phyloP scores from a whole-genome alignment of 2,888 invertebrate genomes.

The Latrodectus elegans region DNA sequence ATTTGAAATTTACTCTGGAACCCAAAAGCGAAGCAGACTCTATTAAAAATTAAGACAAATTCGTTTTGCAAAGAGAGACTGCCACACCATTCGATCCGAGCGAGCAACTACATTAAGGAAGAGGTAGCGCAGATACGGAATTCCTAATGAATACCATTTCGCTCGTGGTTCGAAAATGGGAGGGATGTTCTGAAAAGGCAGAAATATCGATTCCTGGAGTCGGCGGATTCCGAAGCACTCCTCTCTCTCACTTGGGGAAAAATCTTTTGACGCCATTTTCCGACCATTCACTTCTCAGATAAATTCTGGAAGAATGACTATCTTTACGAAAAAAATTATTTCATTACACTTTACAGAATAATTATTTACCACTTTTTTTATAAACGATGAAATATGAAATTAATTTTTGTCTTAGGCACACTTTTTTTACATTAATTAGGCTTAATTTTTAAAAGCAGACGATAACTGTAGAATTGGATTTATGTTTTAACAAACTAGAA shows the following conservation, averaged over 20 bases:
- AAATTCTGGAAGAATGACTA: no score
- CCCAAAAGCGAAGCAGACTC: neutral
- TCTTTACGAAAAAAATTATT: no score
- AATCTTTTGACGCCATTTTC: conserved; percentile 64
- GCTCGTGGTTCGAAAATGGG: conserved; percentile 31
- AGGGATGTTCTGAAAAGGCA: conserved; percentile 49
- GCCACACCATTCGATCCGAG: neutral
- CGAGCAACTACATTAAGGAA: neutral
- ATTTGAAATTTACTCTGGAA: neutral
- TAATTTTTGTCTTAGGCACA: no score
- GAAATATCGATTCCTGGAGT: conserved; percentile 63
- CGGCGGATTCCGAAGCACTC: conserved; percentile 57
- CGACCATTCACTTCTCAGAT: conserved; percentile 16
- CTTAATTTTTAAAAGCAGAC: no score
- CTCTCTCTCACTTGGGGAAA: conserved; percentile 28
- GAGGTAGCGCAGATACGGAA: conserved; percentile 3
- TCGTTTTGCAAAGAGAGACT: neutral
- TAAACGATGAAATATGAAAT: no score
- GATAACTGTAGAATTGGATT: no score
- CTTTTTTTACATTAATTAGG: no score
- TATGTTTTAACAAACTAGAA: no score
- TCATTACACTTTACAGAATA: no score
- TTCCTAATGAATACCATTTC: conserved; percentile 6
- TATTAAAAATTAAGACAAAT: neutral
- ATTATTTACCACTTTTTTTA: no score